Base-by-base conservation (phyloP, 2,797 vertebrate genomes). In the Cheirogaleus major region DNA sequence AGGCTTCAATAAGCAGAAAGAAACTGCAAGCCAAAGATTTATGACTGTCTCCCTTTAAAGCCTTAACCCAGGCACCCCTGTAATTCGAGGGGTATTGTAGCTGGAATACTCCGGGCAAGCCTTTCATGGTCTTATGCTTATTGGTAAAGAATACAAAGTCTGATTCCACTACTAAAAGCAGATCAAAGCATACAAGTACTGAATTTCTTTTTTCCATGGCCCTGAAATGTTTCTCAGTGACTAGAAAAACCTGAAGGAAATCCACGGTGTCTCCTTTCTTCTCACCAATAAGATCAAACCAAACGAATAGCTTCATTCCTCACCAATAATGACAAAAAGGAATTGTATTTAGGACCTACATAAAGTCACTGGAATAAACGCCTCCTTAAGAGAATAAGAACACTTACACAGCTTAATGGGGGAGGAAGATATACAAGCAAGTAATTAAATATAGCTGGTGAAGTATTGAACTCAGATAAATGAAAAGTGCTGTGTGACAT, bases 341-440 rank as follows among this genome's bases (percentile, higher is more conserved):
- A 89, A 65, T 55, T 38, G 3, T 81, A 65, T 50, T 82, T 79
- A 89, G n/a, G 55, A 38, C 13, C 35, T 12, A 61, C 12, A 48
- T 61, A 86, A 86, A 65, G 14, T 25, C 84, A 43, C 8, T n/a
- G 50, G 55, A 32, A 10, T 50, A 93, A 83, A 11, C 35, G 45
- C 43, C 17, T 84, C 78, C 32, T 52, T 79, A 52, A 93, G 91
- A 91, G 82, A 95, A 85, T 57, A 75, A 89, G 75, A 91, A 70
- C 7, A 59, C 38, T 50, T 70, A n/a, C 7, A 61, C 48, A 13
- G 75, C 7, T 92, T 85, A 89, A 61, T 43, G 41, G 30, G 27
- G 63, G 75, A 92, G 57, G 38, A 89, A 93, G 70, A 89, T 41
- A 38, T 70, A 14, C 17, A 78, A 83, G 59, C n/a, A 75, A 69